phyloP scores from a whole-genome alignment of 2,888 invertebrate species.

The Caenorhabditis wallacei region DNA sequence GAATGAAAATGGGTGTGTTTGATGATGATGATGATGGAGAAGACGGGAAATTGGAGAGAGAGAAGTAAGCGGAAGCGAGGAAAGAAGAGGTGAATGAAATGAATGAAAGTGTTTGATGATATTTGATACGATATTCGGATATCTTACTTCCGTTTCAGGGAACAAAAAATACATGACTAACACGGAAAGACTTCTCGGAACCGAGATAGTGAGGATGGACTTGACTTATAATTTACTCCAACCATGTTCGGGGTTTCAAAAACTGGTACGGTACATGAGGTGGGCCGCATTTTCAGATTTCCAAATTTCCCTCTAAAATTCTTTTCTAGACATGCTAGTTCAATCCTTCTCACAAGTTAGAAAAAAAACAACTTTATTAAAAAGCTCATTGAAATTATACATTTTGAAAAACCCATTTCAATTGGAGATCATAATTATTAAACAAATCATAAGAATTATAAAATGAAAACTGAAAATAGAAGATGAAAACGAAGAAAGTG shows the following conservation, averaged over 20 bases:
- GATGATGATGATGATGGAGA: neutral
- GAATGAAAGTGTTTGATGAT: conserved; percentile 11
- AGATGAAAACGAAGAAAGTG: neutral
- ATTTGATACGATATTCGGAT: conserved; percentile 5
- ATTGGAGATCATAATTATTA: conserved; percentile 9
- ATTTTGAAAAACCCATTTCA: neutral
- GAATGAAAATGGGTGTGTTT: conserved; percentile 24
- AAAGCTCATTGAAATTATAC: neutral
- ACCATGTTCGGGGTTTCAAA: too few species aligned
- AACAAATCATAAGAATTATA: neutral
- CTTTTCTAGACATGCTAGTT: too few species aligned
- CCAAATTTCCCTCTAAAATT: too few species aligned
- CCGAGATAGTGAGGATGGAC: too few species aligned
- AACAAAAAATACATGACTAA: neutral
- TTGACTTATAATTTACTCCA: too few species aligned
- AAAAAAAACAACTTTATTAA: too few species aligned
- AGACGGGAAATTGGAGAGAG: conserved; percentile 9
- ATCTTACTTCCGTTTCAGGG: neutral
- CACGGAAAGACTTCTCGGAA: too few species aligned
- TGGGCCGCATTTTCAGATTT: too few species aligned
- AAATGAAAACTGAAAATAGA: conserved; percentile 7
- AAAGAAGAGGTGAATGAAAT: conserved; percentile 34
- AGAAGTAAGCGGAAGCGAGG: conserved; percentile 33
- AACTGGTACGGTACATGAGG: too few species aligned
- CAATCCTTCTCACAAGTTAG: too few species aligned